Base-by-base conservation (phyloP, 2,888 invertebrate genomes). In the Mechanitis mazaeus region DNA sequence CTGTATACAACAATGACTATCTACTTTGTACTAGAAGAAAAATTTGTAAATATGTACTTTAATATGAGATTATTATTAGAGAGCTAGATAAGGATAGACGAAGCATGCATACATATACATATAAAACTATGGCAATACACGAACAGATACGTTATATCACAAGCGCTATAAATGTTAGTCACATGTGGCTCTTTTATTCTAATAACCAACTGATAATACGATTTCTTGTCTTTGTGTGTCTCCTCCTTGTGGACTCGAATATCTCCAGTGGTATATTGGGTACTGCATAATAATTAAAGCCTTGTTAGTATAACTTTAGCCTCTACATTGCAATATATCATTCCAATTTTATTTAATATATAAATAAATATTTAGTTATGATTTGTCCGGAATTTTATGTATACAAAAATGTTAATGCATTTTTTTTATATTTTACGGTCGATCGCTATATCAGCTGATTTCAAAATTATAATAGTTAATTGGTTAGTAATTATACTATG, bases 211-310 rank as follows among this genome's bases (percentile, higher is more conserved):
- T 91, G 85, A 91, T 90, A 72, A 91, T 90, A 81, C 90, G 88
- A 83, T 90, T 89, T 83, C 91, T 90, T 84, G 90, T 90, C 80
- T 90, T 91, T 78, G 85, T 87, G 78, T 90, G 90, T 81, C 88
- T 82, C 81, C 90, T 87, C 84, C 90, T 81, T 77, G 90, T 86
- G 65, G 90, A 90, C 90, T 91, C 90, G 87, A 90, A 86, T 81
- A 90, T 82, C 87, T 90, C 90, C 90, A 90, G 88, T 74, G 91
- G 90, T 78, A 91, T 91, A 90, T 91, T 91, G 86, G 90, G 91
- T 90, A 91, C 91, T 91, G 90, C 81, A 85, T 86, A 86, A 88
- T 87, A 88, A 89, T 87, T 85, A 87, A 83, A 81, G 81, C 81
- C 80, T 80, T 84, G 88, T 90, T 90, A 89, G 88, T 78, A 68